Conservation (phyloP, 1,140 invertebrate genomes). For the Calosoma granatense region DNA sequence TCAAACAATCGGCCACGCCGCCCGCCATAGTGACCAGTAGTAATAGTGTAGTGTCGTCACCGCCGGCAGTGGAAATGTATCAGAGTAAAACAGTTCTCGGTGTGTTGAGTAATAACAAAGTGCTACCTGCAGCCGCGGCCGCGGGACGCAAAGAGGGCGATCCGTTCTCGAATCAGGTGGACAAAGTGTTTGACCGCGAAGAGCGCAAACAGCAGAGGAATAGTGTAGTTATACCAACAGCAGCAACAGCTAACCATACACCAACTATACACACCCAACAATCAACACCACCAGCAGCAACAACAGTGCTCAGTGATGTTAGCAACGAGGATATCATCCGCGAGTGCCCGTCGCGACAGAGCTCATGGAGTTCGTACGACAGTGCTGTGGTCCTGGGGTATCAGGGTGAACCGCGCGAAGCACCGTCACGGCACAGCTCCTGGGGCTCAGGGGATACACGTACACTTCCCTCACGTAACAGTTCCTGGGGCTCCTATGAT, state of each 20-base stretch:
- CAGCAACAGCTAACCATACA: constrained; percentile 22
- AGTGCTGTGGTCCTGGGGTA: constrained; percentile 56
- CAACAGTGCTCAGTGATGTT: constrained; percentile 17
- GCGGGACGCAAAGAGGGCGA: constrained; percentile 39
- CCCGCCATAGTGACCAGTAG: not conserved
- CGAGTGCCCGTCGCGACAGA: constrained; percentile 51
- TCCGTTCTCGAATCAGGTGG: constrained; percentile 58
- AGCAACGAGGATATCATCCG: constrained; percentile 23
- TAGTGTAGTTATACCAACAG: constrained; percentile 32
- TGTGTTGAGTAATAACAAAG: constrained; percentile 13
- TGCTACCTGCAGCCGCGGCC: not conserved
- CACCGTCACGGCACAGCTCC: constrained; percentile 66
- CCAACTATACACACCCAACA: constrained; percentile 13
- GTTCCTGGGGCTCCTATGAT: constrained; percentile 66
- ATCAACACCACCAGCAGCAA: constrained; percentile 9
- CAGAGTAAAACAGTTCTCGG: constrained; percentile 8
- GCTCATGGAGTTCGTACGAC: constrained; percentile 71
- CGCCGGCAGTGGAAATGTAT: constrained; percentile 26
- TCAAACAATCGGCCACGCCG: constrained; percentile 6
- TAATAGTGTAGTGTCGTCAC: constrained; percentile 19
- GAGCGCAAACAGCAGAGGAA: constrained; percentile 43
- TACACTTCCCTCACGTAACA: constrained; percentile 55
- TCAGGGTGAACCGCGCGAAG: constrained; percentile 37
- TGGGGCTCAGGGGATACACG: constrained; percentile 67
- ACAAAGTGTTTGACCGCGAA: constrained; percentile 62